Percentiles rank a stretch among this genome's conserved stretches.
Conservation (phyloP, 1,140 invertebrate genomes). For the Notospermus geniculatus region DNA sequence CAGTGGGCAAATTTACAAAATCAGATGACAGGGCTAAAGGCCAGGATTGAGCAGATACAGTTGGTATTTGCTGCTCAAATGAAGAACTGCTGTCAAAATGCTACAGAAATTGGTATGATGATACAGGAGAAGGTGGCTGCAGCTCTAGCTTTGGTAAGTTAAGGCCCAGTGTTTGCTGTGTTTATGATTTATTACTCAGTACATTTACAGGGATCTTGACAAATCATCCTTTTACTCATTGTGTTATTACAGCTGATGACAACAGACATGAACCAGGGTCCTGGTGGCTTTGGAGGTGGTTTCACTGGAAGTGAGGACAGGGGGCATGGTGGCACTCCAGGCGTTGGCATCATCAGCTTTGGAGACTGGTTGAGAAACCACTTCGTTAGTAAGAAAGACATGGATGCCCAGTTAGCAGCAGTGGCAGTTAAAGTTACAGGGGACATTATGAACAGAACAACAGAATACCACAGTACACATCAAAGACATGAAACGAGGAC, state of each 20-base stretch:
- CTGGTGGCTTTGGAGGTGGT: neutral
- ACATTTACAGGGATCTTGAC: no score
- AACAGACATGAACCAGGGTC: constrained; percentile 1
- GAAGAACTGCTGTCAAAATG: constrained; percentile 41
- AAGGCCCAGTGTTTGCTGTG: neutral
- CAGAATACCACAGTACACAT: constrained; percentile 19
- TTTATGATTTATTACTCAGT: neutral
- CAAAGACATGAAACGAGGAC: neutral
- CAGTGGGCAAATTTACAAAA: constrained; percentile 17
- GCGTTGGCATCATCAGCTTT: constrained; percentile 52
- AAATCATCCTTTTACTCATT: neutral
- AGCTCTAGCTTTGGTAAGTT: constrained; percentile 31
- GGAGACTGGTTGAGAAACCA: constrained; percentile 55
- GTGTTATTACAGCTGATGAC: constrained; percentile 22
- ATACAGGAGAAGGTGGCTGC: constrained; percentile 28
- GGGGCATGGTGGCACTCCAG: constrained; percentile 14
- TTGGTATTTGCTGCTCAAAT: constrained; percentile 23
- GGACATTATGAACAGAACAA: constrained; percentile 31
- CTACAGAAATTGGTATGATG: constrained; percentile 24
- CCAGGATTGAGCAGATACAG: constrained; percentile 20
- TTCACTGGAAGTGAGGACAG: constrained; percentile 20
- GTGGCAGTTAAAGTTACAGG: constrained; percentile 47
- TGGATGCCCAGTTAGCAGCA: constrained; percentile 52
- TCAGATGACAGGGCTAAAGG: constrained; percentile 23
- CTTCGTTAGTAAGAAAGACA: constrained; percentile 57